Base-by-base conservation (phyloP, 2,113 vertebrate species). In the Speoplatyrhinus poulsoni region DNA sequence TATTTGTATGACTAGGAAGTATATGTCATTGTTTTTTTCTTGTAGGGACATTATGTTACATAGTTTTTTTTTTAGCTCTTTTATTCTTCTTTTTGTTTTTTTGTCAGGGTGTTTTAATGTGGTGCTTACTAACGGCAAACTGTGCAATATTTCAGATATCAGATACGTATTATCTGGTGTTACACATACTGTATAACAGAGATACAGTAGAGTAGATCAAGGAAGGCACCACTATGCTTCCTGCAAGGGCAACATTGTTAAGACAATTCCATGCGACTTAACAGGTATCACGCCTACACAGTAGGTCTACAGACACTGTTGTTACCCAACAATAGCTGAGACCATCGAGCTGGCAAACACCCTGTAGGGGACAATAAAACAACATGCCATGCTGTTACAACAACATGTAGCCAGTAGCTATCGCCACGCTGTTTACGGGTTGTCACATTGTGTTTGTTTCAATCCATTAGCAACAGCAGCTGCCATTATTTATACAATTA, bases 391-490 rank as follows among this genome's bases (percentile, higher is more conserved):
- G 46, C 26, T 65, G n/a, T 41, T 41, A 61, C n/a, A 15, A 56
- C 67, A 65, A 65, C 9, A 46, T 53, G 33, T n/a, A 62, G 33
- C 36, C 41, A 17, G 33, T 62, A 19, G 16, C 19, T 58, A 8
- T 53, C 10, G 53, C 15, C 36, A 41, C 3, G 8, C 52, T 9
- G 62, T 12, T 15, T 62, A 52, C 33, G 66, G 32, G 55, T 89
- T 90, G 84, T 92, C 90, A 88, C 81, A 86, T 88, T 91, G 89
- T 91, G 86, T 92, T 94, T 90, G 90, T 77, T 86, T 92, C 88
- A 67, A 9, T 88, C 93, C 93, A 72, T 92, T 92, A 93, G 90
- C 87, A 88, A 85, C 88, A 90, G 85, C 86, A 89, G 90, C 85
- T 90, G 91, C 78, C 8, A 79, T 89, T 92, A 91, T 91, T 92